phyloP scores from a whole-genome alignment of 2,797 vertebrate genomes.

The Microhierax caerulescens region DNA sequence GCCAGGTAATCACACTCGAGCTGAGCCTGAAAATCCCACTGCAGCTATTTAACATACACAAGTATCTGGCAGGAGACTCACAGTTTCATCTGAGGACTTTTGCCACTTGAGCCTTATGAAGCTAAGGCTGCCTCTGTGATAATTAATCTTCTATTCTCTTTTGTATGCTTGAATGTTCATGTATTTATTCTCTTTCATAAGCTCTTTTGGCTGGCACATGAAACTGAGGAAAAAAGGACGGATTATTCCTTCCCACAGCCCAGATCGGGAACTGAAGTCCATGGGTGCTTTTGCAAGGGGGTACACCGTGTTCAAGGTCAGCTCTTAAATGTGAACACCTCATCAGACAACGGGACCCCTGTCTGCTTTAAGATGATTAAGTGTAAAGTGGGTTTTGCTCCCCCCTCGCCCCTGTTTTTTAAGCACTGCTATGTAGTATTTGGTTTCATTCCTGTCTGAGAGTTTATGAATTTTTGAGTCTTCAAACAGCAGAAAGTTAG shows the following conservation, averaged over 20 bases:
- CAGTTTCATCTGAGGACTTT: neutral
- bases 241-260: neutral
- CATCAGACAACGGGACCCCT: neutral
- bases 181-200: slow-evolving; percentile 22
- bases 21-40: neutral
- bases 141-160: slow-evolving; percentile 22
- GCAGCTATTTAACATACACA: neutral
- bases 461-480: neutral
- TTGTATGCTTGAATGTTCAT: neutral
- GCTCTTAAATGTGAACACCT: neutral
- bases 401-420: neutral
- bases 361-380: neutral
- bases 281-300: neutral
- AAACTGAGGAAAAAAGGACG: neutral
- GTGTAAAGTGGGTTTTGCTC: neutral
- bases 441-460: neutral
- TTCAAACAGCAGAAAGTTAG: slow-evolving; percentile 12
- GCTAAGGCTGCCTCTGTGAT: neutral
- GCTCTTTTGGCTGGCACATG: neutral
- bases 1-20: neutral
- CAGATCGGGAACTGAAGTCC: neutral
- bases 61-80: neutral
- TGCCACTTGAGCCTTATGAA: neutral
- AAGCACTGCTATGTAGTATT: neutral
- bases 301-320: neutral